Percentiles rank a stretch among this genome's conserved stretches.
Conservation (phyloP, 2,888 invertebrate species). For the Erynnis tages region DNA sequence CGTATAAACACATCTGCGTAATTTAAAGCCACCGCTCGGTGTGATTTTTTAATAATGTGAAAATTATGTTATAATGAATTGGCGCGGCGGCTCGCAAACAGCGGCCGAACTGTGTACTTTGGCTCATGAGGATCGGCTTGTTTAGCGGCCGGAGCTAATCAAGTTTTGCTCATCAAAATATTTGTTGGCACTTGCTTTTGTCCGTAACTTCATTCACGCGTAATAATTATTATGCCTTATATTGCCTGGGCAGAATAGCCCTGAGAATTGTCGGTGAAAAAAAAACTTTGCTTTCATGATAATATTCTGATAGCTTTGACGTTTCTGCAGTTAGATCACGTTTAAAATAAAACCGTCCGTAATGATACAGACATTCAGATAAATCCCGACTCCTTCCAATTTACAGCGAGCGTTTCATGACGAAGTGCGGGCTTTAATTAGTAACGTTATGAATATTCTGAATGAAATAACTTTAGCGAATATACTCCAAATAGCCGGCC, state of each 20-base stretch:
- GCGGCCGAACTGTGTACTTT: not conserved
- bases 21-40: conserved; percentile 17
- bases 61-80: conserved; percentile 33
- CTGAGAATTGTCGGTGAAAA: no score
- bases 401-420: conserved; percentile 4
- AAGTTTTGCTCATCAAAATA: not conserved
- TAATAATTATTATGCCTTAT: no score
- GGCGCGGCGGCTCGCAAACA: conserved; percentile 16
- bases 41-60: conserved; percentile 37
- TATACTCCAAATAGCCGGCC: conserved; percentile 10
- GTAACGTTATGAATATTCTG: conserved; percentile 17
- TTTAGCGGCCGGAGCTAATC: not conserved
- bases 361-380: no score
- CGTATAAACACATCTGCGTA: no score
- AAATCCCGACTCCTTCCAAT: not conserved
- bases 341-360: no score
- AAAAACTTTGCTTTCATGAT: no score
- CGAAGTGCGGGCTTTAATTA: conserved; percentile 10
- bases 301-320: no score
- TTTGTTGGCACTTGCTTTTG: no score
- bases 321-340: no score
- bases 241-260: no score
- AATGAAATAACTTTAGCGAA: conserved; percentile 4
- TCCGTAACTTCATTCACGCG: no score
- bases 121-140: not conserved